Evolutionary conservation across 2,888 invertebrate genomes (phyloP).

Genomic region (Chrysotoxum bicinctum): DNA sequence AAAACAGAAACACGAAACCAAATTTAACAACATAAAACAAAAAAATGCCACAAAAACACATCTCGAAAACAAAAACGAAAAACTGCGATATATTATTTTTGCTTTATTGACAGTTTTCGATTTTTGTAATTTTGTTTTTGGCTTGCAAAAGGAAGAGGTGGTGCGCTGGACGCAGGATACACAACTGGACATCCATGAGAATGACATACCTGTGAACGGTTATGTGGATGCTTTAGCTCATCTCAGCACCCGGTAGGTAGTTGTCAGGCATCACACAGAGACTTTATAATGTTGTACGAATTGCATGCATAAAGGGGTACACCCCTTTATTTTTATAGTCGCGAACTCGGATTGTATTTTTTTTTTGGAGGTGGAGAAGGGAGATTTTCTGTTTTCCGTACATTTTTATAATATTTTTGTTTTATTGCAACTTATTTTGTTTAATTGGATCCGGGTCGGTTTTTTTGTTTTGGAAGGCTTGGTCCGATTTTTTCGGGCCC

Average conservation of each 20-base stretch:
- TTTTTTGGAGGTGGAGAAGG: not conserved
- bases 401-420: slow-evolving; percentile 53
- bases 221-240: slow-evolving; percentile 14
- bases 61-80: slow-evolving; percentile 29
- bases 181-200: not conserved
- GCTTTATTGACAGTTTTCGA: slow-evolving; percentile 70
- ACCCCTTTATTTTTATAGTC: slow-evolving; percentile 56
- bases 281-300: slow-evolving; percentile 61
- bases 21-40: slow-evolving; percentile 25
- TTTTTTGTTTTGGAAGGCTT: slow-evolving; percentile 8
- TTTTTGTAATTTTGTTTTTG: slow-evolving; percentile 39
- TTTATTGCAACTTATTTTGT: slow-evolving; percentile 67
- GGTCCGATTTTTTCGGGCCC: not conserved
- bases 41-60: slow-evolving; percentile 1
- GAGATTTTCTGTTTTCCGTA: not conserved
- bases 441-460: slow-evolving; percentile 41
- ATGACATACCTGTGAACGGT: slow-evolving; percentile 47
- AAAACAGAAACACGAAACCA: slow-evolving; percentile 17
- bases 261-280: slow-evolving; percentile 49
- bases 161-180: slow-evolving; percentile 5
- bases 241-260: slow-evolving; percentile 20
- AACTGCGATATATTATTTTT: slow-evolving; percentile 66
- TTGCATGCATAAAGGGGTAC: slow-evolving; percentile 50
- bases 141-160: not conserved
- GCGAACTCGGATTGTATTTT: slow-evolving; percentile 3